Evolutionary conservation across 64 coral and sea anemone genomes (phyloP).

Genomic region (Dendronephthya gigantea): DNA sequence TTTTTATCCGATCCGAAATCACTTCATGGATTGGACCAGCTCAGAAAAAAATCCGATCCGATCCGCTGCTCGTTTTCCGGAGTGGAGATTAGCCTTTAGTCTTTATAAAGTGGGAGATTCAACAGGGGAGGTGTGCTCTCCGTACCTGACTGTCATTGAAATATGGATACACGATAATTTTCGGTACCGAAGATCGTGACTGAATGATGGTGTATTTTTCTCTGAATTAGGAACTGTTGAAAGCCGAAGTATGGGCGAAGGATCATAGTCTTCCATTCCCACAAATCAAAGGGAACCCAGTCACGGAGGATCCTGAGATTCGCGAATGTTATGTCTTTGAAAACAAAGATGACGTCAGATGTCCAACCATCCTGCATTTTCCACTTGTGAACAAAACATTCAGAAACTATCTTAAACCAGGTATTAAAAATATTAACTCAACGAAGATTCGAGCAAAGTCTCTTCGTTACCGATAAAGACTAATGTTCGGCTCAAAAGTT

Average conservation of each 20-base stretch:
- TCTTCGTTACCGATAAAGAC: not conserved
- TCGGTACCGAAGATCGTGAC: too few relatives aligned
- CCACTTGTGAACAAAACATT: constrained; percentile 36
- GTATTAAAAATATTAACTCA: not conserved
- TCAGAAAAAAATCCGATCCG: too few relatives aligned
- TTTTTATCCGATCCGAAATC: too few relatives aligned
- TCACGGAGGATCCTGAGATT: not conserved
- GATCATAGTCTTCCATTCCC: constrained; percentile 29
- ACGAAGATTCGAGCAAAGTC: too few relatives aligned
- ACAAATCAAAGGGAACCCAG: constrained; percentile 15
- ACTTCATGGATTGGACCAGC: too few relatives aligned
- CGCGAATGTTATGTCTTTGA: constrained; percentile 36
- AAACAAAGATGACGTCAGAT: not conserved
- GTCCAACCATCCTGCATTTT: constrained; percentile 31
- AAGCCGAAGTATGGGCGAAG: constrained; percentile 22
- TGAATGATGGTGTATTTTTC: not conserved
- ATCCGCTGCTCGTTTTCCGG: too few relatives aligned
- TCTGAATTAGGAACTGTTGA: constrained; percentile 12
- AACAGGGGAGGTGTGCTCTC: too few relatives aligned
- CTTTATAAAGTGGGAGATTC: too few relatives aligned
- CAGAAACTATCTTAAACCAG: constrained; percentile 13
- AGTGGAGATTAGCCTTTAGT: too few relatives aligned
- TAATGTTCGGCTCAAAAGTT: too few relatives aligned
- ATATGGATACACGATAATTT: too few relatives aligned
- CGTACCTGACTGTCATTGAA: too few relatives aligned